Evolutionary conservation across 1,140 invertebrate genomes (phyloP), one percentile per base, ranked within the genome.

Genomic region (Tetragonula clypearis): DNA sequence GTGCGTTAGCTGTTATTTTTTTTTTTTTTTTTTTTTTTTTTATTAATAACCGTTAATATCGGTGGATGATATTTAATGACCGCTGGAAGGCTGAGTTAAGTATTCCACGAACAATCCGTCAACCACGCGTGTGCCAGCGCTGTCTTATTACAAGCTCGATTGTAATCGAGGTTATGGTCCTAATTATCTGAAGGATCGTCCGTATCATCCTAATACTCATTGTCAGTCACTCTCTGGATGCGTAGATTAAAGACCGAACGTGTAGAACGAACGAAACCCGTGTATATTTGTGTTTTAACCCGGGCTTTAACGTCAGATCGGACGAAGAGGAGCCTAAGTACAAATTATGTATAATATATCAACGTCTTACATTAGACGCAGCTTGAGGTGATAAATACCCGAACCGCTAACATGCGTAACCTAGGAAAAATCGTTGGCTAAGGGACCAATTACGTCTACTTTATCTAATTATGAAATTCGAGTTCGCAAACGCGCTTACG

Each of bases 341-440:
- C 66, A 68, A 68, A 68, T 68, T 68, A 68, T 35, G 30, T 35
- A 35, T 21, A 35, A 68, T 68, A 68, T 68, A 35, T 68, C 66
- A 30, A 68, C 66, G 66, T 68, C 66, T 68, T 0, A 8, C 26
- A 5, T 35, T 30, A 17, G 66, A 68, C 30, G 17, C 66, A 17
- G 26, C 26, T 68, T 30, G 19, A 35, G 30, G 8, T 68, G 30
- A 35, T 35, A 68, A 68, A 68, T 68, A 68, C 17, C 66, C 4
- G 11, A 35, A 49, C 41, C 15, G 17, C 66, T 35, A 68, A 35
- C 66, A 35, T 19, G 9, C 9, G 17, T 19, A 21, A 30, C 17
- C 2, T 0, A 9, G 66, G 66, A 68, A 68, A 68, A 68, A 68
- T 35, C 30, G 17, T 19, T 30, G 30, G 65, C 14, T 66, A 66